Conservation (phyloP, 2,888 invertebrate species). For the Tetheella fluctuosa region DNA sequence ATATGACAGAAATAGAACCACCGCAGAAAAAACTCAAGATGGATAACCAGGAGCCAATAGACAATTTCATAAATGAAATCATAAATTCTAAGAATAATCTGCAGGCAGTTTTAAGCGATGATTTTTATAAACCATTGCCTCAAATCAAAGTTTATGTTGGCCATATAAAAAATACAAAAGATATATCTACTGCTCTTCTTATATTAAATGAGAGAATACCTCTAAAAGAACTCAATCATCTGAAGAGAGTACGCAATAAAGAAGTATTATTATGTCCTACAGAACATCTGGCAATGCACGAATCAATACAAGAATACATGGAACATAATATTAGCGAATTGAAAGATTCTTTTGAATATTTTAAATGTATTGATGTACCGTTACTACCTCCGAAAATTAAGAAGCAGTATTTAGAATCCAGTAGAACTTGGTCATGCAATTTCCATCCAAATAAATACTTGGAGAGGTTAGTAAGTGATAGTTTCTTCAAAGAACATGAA, state of each 20-base stretch:
- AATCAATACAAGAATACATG: conserved; percentile 70
- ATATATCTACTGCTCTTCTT: conserved; percentile 85
- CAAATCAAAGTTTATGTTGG: conserved; percentile 85
- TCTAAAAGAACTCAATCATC: conserved; percentile 85
- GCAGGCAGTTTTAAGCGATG: conserved; percentile 82
- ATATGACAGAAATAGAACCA: conserved; percentile 46
- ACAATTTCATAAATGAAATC: conserved; percentile 49
- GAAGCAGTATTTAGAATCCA: conserved; percentile 85
- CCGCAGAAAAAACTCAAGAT: conserved; percentile 54
- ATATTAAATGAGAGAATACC: conserved; percentile 84
- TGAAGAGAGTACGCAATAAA: conserved; percentile 88
- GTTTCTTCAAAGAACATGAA: conserved; percentile 84
- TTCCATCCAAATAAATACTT: conserved; percentile 91
- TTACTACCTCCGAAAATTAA: conserved; percentile 85
- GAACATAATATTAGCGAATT: conserved; percentile 74
- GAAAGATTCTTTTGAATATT: conserved; percentile 73
- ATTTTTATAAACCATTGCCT: conserved; percentile 74
- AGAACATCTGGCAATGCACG: conserved; percentile 48
- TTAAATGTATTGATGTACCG: conserved; percentile 85
- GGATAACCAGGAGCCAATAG: conserved; percentile 37
- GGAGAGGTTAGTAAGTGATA: conserved; percentile 87
- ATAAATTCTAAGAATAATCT: conserved; percentile 52
- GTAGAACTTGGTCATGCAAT: conserved; percentile 90
- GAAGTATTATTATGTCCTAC: conserved; percentile 83
- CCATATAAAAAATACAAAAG: conserved; percentile 83